Evolutionary conservation across 2,888 invertebrate species (phyloP), one percentile per base, ranked within the genome.

Genomic region (Eubasilissa splendida): DNA sequence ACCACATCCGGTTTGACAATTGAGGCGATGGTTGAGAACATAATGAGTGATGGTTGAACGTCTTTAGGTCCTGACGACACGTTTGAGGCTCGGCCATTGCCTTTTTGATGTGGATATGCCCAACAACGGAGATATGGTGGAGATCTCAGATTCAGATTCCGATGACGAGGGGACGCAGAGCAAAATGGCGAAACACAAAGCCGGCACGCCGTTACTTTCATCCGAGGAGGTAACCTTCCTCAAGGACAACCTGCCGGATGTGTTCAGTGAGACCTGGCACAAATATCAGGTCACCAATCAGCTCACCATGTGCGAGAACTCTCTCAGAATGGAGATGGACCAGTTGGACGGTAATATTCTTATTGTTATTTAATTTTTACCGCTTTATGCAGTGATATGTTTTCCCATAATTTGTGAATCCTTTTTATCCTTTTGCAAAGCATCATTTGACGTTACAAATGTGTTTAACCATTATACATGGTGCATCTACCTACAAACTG

Each of bases 91-190:
- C 8, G 81, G 78, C 11, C 42, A 50, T 1, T 54, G 31, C 56
- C 50, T 81, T 2, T 87, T 88, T 1, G 86, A 87, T 81, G 84
- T 84, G 1, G 86, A 85, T 5, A 58, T 82, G 52, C 77, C 80
- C 10, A 58, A 73, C 76, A 84, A 0, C 78, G 86, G 87, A 3
- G 88, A 90, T 8, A 83, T 89, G 42, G 89, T 90, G 9, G 89
- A 90, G 85, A 89, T 90, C 76, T 88, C 89, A 0, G 90, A 92
- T 85, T 92, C 92, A 0, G 89, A 89, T 3, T 87, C 88, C 0
- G 90, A 90, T 0, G 84, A 85, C 0, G 85, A 85, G 3, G 79
- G 76, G 0, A 73, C 70, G 63, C 14, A 50, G 3, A 56, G 8
- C 53, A n/a, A 7, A 31, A 22, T n/a, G 22, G 9, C 3, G 7